Conservation (phyloP, 2,888 invertebrate genomes). For the Pomacea canaliculata region DNA sequence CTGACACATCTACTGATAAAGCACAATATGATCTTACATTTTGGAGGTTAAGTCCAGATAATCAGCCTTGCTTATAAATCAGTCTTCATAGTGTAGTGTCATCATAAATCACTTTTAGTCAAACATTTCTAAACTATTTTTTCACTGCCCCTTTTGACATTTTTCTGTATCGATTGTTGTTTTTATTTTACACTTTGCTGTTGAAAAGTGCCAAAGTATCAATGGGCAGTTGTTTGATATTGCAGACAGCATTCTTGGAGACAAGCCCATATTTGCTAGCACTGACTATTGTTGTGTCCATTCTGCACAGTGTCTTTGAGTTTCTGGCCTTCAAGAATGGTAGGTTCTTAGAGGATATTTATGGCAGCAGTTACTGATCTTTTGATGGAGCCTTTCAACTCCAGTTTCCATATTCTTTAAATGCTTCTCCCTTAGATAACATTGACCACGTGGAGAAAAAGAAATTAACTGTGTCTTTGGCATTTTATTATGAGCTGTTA, state of each 20-base stretch:
- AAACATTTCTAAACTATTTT: no score
- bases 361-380: no score
- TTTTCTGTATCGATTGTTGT: no score
- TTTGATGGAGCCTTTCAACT: no score
- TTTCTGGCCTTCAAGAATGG: slow-evolving; percentile 99
- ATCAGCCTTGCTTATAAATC: no score
- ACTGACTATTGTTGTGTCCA: slow-evolving; percentile 90
- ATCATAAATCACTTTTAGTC: no score
- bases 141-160: no score
- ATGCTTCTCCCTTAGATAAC: not conserved
- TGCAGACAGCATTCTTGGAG: slow-evolving; percentile 90
- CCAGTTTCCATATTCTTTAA: not conserved
- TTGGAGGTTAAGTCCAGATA: no score
- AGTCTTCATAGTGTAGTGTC: no score
- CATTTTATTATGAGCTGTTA: not conserved
- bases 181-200: no score
- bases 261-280: slow-evolving; percentile 96
- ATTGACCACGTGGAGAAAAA: not conserved
- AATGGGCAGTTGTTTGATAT: slow-evolving; percentile 68
- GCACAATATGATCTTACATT: no score
- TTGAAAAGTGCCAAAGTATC: slow-evolving; percentile 71
- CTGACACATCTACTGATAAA: no score
- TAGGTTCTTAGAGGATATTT: slow-evolving; percentile 62
- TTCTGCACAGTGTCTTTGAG: slow-evolving; percentile 97
- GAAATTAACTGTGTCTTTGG: not conserved